A percentile compares a stretch with the other conserved stretches of the same genome.
These are phyloP conservation scores for Urophycis tenuis DNA, from an alignment of 2,797 vertebrate species.

Conservation along the genomic window DNA sequence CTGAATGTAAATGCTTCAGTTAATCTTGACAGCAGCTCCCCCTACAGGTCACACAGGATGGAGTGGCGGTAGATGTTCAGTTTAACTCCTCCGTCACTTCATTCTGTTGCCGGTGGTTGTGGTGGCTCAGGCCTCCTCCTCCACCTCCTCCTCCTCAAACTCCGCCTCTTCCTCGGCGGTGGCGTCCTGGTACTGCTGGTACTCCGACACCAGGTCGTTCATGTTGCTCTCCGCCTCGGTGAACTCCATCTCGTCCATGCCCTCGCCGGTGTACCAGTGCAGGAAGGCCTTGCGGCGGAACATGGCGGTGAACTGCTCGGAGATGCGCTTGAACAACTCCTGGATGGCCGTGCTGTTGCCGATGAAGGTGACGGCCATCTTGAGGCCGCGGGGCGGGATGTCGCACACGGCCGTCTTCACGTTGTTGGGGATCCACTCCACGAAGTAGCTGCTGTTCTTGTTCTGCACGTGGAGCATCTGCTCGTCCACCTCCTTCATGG, in stretches of 20 bases:
- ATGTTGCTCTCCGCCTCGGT: slow-evolving; percentile 91
- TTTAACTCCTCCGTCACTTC: too few species aligned
- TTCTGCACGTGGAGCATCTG: slow-evolving; percentile 96
- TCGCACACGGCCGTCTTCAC: slow-evolving; percentile 90
- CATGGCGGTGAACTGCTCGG: slow-evolving; percentile 92
- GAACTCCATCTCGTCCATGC: slow-evolving; percentile 98
- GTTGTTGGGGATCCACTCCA: slow-evolving; percentile 98
- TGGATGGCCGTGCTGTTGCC: slow-evolving; percentile 92
- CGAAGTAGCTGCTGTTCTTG: slow-evolving; percentile 98
- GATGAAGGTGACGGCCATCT: slow-evolving; percentile 92
- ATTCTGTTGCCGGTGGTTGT: too few species aligned
- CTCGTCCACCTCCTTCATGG: slow-evolving; percentile 98
- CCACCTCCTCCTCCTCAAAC: slow-evolving; percentile 91
- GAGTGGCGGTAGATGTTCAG: too few species aligned
- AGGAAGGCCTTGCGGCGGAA: slow-evolving; percentile 90
- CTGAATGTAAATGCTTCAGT: too few species aligned
- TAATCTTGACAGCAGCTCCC: too few species aligned
- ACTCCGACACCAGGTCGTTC: slow-evolving; percentile 89
- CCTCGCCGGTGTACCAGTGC: slow-evolving; percentile 96
- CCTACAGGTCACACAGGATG: too few species aligned
- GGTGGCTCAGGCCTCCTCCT: too few species aligned
- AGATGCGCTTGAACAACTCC: slow-evolving; percentile 93
- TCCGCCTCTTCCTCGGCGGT: slow-evolving; percentile 88
- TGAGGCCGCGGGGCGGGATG: slow-evolving; percentile 86
- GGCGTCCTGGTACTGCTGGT: slow-evolving; percentile 90